Evolutionary conservation across 2,888 invertebrate species (phyloP).

Genomic region (Clitarchus hookeri): DNA sequence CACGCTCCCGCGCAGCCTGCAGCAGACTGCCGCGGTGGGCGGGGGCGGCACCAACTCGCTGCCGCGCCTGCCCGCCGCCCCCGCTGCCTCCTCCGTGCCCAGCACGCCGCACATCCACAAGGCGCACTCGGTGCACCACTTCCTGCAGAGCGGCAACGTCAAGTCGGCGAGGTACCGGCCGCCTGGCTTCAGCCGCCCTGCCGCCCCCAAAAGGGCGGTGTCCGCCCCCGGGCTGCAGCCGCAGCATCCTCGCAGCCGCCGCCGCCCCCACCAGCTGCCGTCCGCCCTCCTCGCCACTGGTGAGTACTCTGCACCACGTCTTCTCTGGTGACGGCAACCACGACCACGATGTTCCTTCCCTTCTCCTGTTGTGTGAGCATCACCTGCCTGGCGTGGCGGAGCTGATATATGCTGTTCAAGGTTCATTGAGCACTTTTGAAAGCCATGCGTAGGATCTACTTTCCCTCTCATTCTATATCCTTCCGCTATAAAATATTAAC

Average conservation of each 20-base stretch:
- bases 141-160: conserved; percentile 62
- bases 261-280: conserved; percentile 20
- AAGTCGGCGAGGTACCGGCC: conserved; percentile 88
- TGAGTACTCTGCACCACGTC: neutral
- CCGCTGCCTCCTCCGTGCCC: conserved; percentile 48
- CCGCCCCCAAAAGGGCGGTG: conserved; percentile 72
- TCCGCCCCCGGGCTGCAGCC: conserved; percentile 78
- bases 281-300: neutral
- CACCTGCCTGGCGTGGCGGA: too few relatives aligned
- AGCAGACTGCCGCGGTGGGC: conserved; percentile 50
- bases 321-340: neutral
- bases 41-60: conserved; percentile 71
- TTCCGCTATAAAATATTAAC: too few relatives aligned
- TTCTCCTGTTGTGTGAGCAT: too few relatives aligned
- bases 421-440: too few relatives aligned
- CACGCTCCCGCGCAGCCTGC: conserved; percentile 67
- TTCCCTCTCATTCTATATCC: too few relatives aligned
- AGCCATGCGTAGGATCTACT: too few relatives aligned
- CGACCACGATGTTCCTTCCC: too few relatives aligned
- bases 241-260: conserved; percentile 49
- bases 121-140: conserved; percentile 66
- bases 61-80: conserved; percentile 71
- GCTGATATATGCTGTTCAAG: too few relatives aligned
- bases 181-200: conserved; percentile 72
- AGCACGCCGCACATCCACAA: conserved; percentile 60